Evolutionary conservation across 2,113 vertebrate species (phyloP).

Genomic region (Aphyosemion australe): DNA sequence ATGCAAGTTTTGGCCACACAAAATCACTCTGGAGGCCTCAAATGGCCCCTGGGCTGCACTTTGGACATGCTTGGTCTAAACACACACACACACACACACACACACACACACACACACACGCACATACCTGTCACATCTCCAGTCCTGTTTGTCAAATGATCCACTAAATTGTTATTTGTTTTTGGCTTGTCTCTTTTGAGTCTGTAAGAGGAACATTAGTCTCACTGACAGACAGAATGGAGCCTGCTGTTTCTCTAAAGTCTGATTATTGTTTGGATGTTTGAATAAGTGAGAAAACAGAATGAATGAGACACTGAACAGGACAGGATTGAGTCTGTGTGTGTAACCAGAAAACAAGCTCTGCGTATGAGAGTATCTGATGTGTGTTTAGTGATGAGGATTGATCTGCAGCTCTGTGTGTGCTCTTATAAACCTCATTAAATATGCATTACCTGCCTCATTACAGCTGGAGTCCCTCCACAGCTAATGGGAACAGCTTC

Average conservation of each 20-base stretch:
- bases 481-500: constrained; percentile 65
- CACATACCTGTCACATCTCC: not conserved
- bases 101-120: not conserved
- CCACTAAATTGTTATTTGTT: constrained; percentile 5
- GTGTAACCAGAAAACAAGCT: constrained; percentile 14
- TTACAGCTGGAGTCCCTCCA: constrained; percentile 71
- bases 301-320: not conserved
- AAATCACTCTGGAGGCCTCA: too few relatives aligned
- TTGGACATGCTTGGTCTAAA: too few relatives aligned
- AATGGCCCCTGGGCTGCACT: too few relatives aligned
- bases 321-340: constrained; percentile 9
- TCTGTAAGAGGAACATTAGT: constrained; percentile 37
- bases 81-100: not conserved
- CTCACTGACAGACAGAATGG: constrained; percentile 3
- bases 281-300: constrained; percentile 13
- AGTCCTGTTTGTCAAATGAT: not conserved
- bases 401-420: constrained; percentile 31
- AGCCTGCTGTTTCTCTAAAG: constrained; percentile 32
- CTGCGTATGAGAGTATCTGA: constrained; percentile 8
- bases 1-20: too few relatives aligned
- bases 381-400: constrained; percentile 30
- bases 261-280: constrained; percentile 7
- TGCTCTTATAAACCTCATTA: constrained; percentile 77
- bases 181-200: constrained; percentile 26
- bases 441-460: constrained; percentile 82